Evolutionary conservation across 2,888 invertebrate genomes (phyloP).

Genomic region (Tridacna gigas): DNA sequence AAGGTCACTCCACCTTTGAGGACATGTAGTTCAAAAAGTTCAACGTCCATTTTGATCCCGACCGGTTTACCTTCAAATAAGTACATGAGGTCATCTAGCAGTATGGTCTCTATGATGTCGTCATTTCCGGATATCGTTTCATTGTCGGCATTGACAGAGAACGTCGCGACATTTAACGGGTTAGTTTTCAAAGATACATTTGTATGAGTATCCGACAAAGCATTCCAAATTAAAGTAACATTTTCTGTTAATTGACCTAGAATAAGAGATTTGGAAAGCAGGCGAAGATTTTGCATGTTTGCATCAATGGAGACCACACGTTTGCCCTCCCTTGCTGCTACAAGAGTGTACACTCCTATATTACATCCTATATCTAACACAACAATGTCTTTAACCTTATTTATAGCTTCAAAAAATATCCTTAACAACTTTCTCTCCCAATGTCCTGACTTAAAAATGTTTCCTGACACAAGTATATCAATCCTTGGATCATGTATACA

Average conservation of each 20-base stretch:
- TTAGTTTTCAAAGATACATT: slow-evolving; percentile 43
- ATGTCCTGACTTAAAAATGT: neutral
- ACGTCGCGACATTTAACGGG: neutral
- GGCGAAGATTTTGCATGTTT: slow-evolving; percentile 35
- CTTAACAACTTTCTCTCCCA: neutral
- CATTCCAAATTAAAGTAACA: slow-evolving; percentile 63
- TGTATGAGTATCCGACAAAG: slow-evolving; percentile 57
- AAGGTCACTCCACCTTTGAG: slow-evolving; percentile 60
- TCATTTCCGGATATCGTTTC: neutral
- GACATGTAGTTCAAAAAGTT: slow-evolving; percentile 67
- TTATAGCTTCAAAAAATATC: neutral
- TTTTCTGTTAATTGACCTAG: slow-evolving; percentile 42
- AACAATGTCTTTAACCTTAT: neutral
- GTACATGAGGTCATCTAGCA: slow-evolving; percentile 65
- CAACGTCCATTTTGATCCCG: slow-evolving; percentile 44
- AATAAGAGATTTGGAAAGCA: slow-evolving; percentile 51
- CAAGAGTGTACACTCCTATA: slow-evolving; percentile 62
- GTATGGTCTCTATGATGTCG: neutral
- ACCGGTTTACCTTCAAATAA: slow-evolving; percentile 51
- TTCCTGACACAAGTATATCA: neutral
- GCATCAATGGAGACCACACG: slow-evolving; percentile 60
- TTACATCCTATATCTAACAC: slow-evolving; percentile 65
- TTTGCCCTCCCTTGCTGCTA: slow-evolving; percentile 49
- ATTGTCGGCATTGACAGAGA: neutral
- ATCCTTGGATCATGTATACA: neutral